Evolutionary conservation across 2,888 invertebrate genomes (phyloP).

Genomic region (Clunio marinus): DNA sequence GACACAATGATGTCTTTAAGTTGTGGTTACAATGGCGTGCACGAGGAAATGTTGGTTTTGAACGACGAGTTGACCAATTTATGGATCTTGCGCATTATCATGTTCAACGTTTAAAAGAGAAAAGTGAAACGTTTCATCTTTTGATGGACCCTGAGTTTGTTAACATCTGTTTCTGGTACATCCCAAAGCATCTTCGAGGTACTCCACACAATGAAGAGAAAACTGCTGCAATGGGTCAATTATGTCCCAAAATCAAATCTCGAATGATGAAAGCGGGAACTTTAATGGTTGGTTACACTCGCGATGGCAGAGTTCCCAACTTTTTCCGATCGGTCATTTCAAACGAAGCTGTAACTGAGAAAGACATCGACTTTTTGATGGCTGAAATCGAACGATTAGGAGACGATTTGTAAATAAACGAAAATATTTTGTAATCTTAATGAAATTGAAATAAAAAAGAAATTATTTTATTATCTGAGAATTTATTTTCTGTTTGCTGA

Average conservation of each 20-base stretch:
- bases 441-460: too few relatives aligned
- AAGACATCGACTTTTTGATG: slow-evolving; percentile 22
- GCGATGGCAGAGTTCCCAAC: slow-evolving; percentile 12
- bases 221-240: slow-evolving; percentile 48
- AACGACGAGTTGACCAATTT: slow-evolving; percentile 57
- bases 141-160: slow-evolving; percentile 57
- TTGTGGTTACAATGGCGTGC: slow-evolving; percentile 99
- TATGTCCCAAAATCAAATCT: slow-evolving; percentile 22
- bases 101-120: slow-evolving; percentile 50
- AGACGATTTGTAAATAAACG: slow-evolving; percentile 6
- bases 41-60: slow-evolving; percentile 55
- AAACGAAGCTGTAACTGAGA: slow-evolving; percentile 14
- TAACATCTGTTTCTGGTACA: slow-evolving; percentile 67
- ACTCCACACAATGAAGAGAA: slow-evolving; percentile 50
- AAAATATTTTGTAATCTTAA: too few relatives aligned
- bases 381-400: slow-evolving; percentile 23
- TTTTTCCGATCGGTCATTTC: slow-evolving; percentile 30
- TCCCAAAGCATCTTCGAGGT: slow-evolving; percentile 53
- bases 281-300: slow-evolving; percentile 28
- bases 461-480: background rate
- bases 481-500: background rate
- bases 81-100: slow-evolving; percentile 58
- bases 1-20: slow-evolving; percentile 99
- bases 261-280: slow-evolving; percentile 35
- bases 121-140: slow-evolving; percentile 52